These are phyloP conservation scores for Ceuthmochares aereus DNA, from an alignment of 2,113 vertebrate species.

Conservation along the genomic window DNA sequence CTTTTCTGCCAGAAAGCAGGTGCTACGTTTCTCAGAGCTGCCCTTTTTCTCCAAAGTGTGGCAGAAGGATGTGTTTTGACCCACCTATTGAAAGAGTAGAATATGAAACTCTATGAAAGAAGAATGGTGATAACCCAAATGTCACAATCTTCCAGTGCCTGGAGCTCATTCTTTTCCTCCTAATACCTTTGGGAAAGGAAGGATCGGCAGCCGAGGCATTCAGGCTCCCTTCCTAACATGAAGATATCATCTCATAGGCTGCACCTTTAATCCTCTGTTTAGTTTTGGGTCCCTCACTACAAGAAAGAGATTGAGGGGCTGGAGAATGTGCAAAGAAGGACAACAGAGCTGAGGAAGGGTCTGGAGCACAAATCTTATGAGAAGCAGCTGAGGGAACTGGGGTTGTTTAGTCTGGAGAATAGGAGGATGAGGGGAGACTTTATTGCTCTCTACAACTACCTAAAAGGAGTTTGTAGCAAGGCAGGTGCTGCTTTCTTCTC, in stretches of 20 bases:
- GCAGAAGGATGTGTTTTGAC: background rate
- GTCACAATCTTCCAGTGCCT: background rate
- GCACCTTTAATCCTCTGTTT: background rate
- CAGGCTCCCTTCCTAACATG: background rate
- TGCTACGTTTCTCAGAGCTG: background rate
- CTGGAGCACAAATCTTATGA: background rate
- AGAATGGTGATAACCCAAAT: background rate
- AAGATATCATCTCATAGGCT: background rate
- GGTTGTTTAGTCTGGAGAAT: background rate
- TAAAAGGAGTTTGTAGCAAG: too few relatives aligned
- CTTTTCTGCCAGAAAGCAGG: background rate
- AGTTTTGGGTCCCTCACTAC: background rate
- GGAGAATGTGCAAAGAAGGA: background rate
- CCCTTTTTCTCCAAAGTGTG: background rate
- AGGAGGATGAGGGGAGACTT: background rate
- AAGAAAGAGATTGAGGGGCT: background rate
- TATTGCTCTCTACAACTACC: too few relatives aligned
- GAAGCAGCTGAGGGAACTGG: background rate
- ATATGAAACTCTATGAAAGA: background rate
- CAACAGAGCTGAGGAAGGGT: background rate
- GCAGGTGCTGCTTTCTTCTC: too few relatives aligned
- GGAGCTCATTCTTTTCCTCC: background rate
- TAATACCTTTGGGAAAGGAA: background rate
- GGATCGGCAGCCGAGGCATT: background rate
- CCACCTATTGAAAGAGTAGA: background rate